Conservation (phyloP, 2,113 vertebrate species). For the Paraplagusia blochii region DNA sequence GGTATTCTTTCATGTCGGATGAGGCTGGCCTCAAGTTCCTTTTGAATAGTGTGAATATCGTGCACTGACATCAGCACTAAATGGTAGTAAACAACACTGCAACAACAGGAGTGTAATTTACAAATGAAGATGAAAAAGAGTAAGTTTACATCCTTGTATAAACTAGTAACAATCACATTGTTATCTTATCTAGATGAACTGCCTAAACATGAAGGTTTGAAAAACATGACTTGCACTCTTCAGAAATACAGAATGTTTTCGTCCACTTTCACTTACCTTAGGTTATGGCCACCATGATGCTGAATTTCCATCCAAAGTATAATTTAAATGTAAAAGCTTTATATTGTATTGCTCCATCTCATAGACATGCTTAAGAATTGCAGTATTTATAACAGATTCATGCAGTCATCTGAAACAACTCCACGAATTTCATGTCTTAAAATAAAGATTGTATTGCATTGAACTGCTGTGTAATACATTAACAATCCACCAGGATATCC, state of each 20-base stretch:
- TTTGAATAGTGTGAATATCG: conserved; percentile 7
- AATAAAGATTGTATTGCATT: no score
- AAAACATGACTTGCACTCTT: conserved; percentile 15
- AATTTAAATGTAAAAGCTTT: not conserved
- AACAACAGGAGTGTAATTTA: conserved; percentile 34
- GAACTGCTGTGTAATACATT: not conserved
- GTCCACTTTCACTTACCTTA: not conserved
- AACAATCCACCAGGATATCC: not conserved
- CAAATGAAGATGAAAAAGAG: not conserved
- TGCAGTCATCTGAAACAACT: no score
- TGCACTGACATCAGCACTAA: conserved; percentile 22
- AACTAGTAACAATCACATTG: not conserved
- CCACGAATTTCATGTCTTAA: no score
- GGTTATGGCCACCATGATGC: not conserved
- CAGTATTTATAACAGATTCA: conserved; percentile 9
- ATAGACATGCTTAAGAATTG: not conserved
- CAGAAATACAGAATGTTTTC: not conserved
- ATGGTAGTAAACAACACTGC: conserved; percentile 19
- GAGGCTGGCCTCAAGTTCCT: conserved; percentile 21
- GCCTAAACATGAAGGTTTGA: conserved; percentile 7
- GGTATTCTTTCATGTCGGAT: conserved; percentile 18
- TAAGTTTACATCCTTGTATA: not conserved
- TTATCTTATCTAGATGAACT: not conserved
- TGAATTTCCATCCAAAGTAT: not conserved
- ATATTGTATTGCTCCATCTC: no score